Conservation (phyloP, 2,888 invertebrate genomes). For the Pandemis heparana region DNA sequence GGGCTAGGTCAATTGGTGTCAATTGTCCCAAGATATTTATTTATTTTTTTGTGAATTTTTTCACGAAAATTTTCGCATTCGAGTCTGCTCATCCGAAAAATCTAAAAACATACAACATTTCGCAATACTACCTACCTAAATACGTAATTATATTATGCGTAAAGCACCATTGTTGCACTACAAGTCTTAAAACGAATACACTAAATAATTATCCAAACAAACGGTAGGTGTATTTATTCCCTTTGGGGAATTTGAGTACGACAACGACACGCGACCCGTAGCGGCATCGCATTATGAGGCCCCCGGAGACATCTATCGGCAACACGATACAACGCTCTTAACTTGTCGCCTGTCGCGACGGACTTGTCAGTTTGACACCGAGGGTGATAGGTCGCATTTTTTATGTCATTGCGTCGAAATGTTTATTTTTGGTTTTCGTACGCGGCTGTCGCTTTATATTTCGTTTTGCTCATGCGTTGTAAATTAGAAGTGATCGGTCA, state of each 20-base stretch:
- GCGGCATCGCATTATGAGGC: constrained; percentile 47
- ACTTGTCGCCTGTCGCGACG: not conserved
- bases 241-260: constrained; percentile 39
- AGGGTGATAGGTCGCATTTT: not conserved
- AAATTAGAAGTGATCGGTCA: not conserved
- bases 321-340: constrained; percentile 46
- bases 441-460: not conserved
- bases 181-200: constrained; percentile 15
- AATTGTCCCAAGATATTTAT: too few relatives aligned
- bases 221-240: constrained; percentile 44
- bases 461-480: not conserved
- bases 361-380: not conserved
- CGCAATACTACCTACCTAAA: too few relatives aligned
- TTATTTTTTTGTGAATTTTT: too few relatives aligned
- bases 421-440: not conserved
- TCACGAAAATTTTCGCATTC: too few relatives aligned
- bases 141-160: too few relatives aligned
- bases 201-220: constrained; percentile 28
- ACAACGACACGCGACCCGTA: constrained; percentile 26
- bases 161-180: too few relatives aligned
- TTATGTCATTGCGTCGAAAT: not conserved
- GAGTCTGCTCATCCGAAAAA: too few relatives aligned
- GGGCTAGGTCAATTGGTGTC: too few relatives aligned
- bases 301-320: constrained; percentile 46
- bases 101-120: too few relatives aligned